A percentile compares a stretch with the other conserved stretches of the same genome.
Conservation (phyloP, 2,797 vertebrate genomes). For the Zalophus californianus region DNA sequence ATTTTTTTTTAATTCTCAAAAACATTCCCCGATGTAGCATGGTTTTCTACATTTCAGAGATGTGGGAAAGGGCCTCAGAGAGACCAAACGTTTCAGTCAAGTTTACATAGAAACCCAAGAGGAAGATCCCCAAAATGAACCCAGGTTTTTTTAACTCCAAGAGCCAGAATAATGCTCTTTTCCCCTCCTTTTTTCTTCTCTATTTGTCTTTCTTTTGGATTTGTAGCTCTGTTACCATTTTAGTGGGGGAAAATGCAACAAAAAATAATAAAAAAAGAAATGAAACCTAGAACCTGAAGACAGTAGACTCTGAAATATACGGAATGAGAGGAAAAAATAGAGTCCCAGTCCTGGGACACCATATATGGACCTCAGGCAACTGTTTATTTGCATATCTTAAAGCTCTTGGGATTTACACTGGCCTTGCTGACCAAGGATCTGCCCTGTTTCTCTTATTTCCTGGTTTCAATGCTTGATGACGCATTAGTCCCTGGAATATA, state of each 20-base stretch:
- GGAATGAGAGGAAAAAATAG: background rate
- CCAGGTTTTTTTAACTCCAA: background rate
- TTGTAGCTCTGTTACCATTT: background rate
- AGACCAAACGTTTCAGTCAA: background rate
- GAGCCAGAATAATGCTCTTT: background rate
- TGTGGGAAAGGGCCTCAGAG: background rate
- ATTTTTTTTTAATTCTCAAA: conserved; percentile 30
- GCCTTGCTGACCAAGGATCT: background rate
- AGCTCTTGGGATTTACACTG: background rate
- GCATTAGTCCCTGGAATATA: background rate
- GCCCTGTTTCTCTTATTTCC: background rate
- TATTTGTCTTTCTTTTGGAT: background rate
- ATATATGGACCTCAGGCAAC: background rate
- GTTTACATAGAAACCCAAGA: background rate
- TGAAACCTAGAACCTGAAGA: background rate
- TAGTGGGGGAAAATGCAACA: background rate
- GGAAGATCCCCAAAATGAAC: background rate
- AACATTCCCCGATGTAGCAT: background rate
- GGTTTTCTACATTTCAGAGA: background rate
- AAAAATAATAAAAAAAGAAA: conserved; percentile 25
- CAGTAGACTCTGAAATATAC: background rate
- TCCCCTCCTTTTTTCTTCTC: background rate
- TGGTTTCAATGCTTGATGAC: background rate
- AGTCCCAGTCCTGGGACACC: background rate
- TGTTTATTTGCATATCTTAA: background rate